Evolutionary conservation across 2,888 invertebrate species (phyloP).

Genomic region (Dolichomitus sp.): DNA sequence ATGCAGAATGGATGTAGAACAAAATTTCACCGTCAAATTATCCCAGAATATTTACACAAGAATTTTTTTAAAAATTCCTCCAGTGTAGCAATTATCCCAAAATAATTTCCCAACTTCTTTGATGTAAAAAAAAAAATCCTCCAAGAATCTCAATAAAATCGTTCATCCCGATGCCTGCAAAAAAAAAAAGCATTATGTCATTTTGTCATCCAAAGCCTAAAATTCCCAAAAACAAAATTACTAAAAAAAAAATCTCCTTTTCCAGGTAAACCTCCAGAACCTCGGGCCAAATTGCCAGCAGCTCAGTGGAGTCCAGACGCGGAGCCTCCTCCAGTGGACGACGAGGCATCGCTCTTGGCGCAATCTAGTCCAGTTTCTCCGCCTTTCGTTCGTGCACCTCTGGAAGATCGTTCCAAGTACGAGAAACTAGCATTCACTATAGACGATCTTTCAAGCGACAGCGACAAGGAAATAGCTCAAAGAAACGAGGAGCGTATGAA

Average conservation of each 20-base stretch:
- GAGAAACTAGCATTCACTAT: constrained; percentile 90
- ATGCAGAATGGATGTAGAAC: too few species aligned
- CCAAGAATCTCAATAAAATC: background rate
- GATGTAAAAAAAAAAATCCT: background rate
- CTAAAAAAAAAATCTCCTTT: constrained; percentile 63
- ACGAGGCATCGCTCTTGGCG: constrained; percentile 85
- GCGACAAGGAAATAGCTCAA: constrained; percentile 82
- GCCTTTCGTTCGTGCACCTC: constrained; percentile 89
- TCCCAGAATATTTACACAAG: too few species aligned
- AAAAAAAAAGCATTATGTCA: constrained; percentile 14
- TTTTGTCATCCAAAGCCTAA: background rate
- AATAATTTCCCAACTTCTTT: too few species aligned
- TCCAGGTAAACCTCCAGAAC: constrained; percentile 77
- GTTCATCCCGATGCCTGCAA: background rate
- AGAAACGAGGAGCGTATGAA: constrained; percentile 85
- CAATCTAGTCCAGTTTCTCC: constrained; percentile 85
- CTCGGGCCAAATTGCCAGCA: constrained; percentile 69
- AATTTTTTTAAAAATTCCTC: too few species aligned
- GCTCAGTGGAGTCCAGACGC: constrained; percentile 79
- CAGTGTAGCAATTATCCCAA: too few species aligned
- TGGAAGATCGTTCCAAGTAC: constrained; percentile 92
- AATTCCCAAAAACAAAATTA: background rate
- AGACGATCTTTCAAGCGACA: constrained; percentile 88
- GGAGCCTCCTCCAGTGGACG: constrained; percentile 80
- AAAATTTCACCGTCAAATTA: too few species aligned